Conservation (phyloP, 2,113 vertebrate genomes). For the Malurus melanocephalus region DNA sequence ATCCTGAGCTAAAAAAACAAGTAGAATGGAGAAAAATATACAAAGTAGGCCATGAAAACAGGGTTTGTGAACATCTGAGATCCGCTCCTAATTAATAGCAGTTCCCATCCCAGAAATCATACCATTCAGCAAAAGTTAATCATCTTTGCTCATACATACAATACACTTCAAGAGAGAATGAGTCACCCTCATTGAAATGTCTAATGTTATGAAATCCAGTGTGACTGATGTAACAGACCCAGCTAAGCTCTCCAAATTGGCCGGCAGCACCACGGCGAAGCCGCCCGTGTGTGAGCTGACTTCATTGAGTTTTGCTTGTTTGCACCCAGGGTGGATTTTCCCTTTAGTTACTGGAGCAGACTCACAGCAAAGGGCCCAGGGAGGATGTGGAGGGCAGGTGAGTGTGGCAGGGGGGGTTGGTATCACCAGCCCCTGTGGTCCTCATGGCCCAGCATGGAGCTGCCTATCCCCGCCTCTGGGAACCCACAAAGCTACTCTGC, state of each 20-base stretch:
- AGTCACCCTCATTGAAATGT: constrained; percentile 64
- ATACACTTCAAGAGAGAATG: constrained; percentile 56
- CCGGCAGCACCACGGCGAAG: background rate
- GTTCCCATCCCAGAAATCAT: constrained; percentile 60
- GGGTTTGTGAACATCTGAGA: constrained; percentile 43
- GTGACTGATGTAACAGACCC: constrained; percentile 58
- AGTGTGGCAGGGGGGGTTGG: background rate
- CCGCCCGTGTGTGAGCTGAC: background rate
- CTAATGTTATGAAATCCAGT: constrained; percentile 59
- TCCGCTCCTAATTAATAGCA: constrained; percentile 59
- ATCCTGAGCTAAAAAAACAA: constrained; percentile 16
- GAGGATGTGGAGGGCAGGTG: background rate
- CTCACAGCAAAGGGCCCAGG: background rate
- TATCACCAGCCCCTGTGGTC: background rate
- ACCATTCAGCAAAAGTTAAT: constrained; percentile 68
- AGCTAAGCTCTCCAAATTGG: constrained; percentile 40
- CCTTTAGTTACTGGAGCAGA: background rate
- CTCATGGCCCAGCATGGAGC: background rate
- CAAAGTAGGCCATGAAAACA: constrained; percentile 53
- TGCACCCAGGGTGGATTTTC: background rate
- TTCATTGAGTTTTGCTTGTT: background rate
- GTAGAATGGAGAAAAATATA: constrained; percentile 15
- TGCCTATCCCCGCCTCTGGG: background rate
- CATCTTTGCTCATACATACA: constrained; percentile 62
- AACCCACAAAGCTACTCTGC: background rate